Base-by-base conservation (phyloP, 1,140 invertebrate species). In the Orius insidiosus region DNA sequence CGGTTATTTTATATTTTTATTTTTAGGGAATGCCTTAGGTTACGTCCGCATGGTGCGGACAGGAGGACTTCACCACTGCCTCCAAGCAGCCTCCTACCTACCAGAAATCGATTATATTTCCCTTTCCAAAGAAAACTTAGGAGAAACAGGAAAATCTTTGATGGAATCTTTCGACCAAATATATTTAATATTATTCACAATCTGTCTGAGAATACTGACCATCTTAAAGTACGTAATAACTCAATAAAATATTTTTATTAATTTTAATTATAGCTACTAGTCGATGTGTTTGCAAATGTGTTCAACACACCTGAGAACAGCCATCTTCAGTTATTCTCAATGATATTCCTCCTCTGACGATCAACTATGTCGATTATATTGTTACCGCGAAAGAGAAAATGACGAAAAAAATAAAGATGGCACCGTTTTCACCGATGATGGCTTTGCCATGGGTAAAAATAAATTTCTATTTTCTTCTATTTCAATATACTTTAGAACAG, bases 361-460 rank as follows among this genome's bases (percentile, higher is more conserved):
- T 98, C 42, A 98, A 96, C 63, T 97, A 84, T 67, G 76, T 98
- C 9, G 90, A 98, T 58, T 79, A 97, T 60, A 80, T 87, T 15
- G 77, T 97, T 41, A 74, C 78, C 13, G 85, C 83, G 53, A 96
- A 97, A 62, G 88, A 97, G 54, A 87, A 89, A 60, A 76, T 98
- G 63, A 75, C 68, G 53, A 78, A 78, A 38, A 85, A 84, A 90
- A 88, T 55, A 81, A 82, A 59, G 63, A 72, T 10, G 84, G 81
- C 16, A 82, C 85, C 46, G 75, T 85, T 3, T 98, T 98, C 63
- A 93, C 88, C 5, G 93, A 98, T 65, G 95, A 98, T 67, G 95
- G 95, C 31, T 98, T 99, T 69, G 84, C 90, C 16, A 88, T 99
- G 74, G 94, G 93, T 76, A 63, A 55, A n/a, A n/a, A 47, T 30